Conservation (phyloP, 2,113 vertebrate genomes). For the Mungos mungo region DNA sequence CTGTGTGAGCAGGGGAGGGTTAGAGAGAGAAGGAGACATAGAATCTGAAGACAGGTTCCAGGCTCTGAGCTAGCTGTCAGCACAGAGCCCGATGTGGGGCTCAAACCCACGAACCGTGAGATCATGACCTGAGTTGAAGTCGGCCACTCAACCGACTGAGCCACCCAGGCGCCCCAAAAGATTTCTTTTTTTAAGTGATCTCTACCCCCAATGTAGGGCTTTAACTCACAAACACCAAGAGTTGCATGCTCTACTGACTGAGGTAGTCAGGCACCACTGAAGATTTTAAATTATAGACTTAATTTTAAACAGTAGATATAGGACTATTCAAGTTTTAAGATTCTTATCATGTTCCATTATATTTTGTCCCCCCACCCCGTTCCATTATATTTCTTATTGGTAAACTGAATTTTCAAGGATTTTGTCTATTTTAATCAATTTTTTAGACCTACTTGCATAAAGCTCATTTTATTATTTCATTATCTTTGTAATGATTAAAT, state of each 20-base stretch:
- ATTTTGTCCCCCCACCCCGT: no score
- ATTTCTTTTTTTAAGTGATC: background rate
- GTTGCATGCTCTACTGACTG: background rate
- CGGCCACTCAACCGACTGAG: no score
- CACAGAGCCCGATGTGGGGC: no score
- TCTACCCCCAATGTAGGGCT: background rate
- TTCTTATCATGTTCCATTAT: background rate
- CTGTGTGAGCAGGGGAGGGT: no score
- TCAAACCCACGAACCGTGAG: no score
- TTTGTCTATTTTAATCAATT: background rate
- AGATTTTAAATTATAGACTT: no score
- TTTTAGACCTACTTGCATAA: background rate
- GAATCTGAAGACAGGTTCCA: no score
- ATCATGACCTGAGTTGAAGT: no score
- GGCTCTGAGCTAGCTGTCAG: no score
- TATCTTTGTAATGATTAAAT: background rate
- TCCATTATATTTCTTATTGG: background rate
- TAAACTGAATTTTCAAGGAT: background rate
- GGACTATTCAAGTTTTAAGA: background rate
- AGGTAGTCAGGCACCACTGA: no score
- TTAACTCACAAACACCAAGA: background rate
- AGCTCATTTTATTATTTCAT: background rate
- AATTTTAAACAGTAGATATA: background rate
- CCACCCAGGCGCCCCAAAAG: no score
- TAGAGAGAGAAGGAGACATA: no score